Evolutionary conservation across 2,888 invertebrate species (phyloP), one percentile per base, ranked within the genome.

Genomic region (Mechanitis messenoides): DNA sequence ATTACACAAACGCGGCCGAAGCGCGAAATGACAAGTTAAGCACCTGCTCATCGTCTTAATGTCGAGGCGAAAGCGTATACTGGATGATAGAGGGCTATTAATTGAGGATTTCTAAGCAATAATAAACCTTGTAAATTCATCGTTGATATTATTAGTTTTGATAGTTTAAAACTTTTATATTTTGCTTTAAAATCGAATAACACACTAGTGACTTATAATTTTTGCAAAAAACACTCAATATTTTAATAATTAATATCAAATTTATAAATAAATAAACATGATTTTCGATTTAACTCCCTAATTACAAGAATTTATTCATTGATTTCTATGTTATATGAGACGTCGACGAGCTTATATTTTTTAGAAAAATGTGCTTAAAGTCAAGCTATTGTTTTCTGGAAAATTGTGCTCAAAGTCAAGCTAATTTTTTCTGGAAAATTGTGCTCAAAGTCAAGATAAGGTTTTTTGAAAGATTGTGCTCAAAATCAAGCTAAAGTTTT

Each of bases 21-120:
- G 79, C 78, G 79, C 73, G 77, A 81, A 81, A 84, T 85, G 86
- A 87, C 86, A 85, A 84, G 78, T 82, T 86, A 82, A 87, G 85
- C 81, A 85, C 79, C 78, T 80, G 81, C 81, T 84, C 83, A 80
- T 80, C 81, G 79, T 80, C 81, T 81, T 83, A 80, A 80, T 78
- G 83, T 77, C 74, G 76, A 73, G 74, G 75, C 75, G 76, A 76
- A 77, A 79, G 78, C 72, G 79, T 78, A 77, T 72, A 72, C 71
- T 67, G 67, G 60, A 68, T 74, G 78, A 82, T 79, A 76, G 76
- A 79, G 70, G 69, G 73, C 69, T 76, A 71, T 71, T 78, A 77
- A 72, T 72, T 63, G 68, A 61, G 63, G 66, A 69, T 69, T 70
- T 66, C 68, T 64, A 45, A 54, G 60, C 60, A 57, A 60, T 66